These are phyloP conservation scores for Acrobasis repandana DNA, from an alignment of 2,888 invertebrate genomes.

Conservation along the genomic window DNA sequence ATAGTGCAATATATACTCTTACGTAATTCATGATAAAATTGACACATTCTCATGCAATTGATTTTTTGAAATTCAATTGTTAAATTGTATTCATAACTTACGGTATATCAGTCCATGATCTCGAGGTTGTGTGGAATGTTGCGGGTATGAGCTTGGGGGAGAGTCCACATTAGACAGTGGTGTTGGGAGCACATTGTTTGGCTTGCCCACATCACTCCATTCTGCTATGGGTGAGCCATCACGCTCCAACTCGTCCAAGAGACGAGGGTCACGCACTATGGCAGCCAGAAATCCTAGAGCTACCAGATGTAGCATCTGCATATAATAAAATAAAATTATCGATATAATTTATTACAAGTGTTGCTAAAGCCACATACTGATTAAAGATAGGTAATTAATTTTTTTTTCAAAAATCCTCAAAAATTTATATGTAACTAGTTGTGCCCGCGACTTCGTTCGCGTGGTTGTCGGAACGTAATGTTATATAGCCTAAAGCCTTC, in stretches of 20 bases:
- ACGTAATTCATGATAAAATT: too few species aligned
- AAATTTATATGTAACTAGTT: too few species aligned
- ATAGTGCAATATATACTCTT: too few species aligned
- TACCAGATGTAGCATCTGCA: constrained; percentile 88
- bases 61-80: too few species aligned
- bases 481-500: too few species aligned
- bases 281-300: constrained; percentile 89
- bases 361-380: too few species aligned
- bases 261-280: constrained; percentile 88
- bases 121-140: constrained; percentile 68
- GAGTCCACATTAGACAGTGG: constrained; percentile 88
- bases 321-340: constrained; percentile 13
- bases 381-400: too few species aligned
- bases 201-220: constrained; percentile 64
- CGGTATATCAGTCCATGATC: constrained; percentile 87
- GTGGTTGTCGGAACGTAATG: too few species aligned
- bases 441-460: too few species aligned
- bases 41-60: too few species aligned
- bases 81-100: constrained; percentile 60
- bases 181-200: constrained; percentile 83
- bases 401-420: too few species aligned
- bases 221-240: constrained; percentile 71
- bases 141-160: constrained; percentile 78
- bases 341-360: too few species aligned
- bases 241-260: constrained; percentile 84